Evolutionary conservation across 2,113 vertebrate species (phyloP).

Genomic region (Periophthalmodon schlosseri): DNA sequence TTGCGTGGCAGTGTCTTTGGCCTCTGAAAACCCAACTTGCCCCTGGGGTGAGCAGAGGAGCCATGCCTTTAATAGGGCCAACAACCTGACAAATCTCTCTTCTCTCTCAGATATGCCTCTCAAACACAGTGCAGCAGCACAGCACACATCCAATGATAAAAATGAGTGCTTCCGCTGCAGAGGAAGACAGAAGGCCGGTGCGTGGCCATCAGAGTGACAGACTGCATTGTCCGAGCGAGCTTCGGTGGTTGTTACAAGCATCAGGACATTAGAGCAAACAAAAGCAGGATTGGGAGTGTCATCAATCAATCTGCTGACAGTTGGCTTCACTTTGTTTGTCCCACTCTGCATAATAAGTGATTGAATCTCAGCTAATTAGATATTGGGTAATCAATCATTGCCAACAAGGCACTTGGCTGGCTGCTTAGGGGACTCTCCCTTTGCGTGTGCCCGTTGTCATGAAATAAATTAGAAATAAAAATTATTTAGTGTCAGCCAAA

Average conservation of each 20-base stretch:
- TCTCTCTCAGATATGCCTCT: conserved; percentile 63
- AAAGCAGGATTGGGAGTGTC: conserved; percentile 92
- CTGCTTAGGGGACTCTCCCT: conserved; percentile 64
- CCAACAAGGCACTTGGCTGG: conserved; percentile 93
- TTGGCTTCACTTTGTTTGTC: conserved; percentile 98
- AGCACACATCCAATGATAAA: conserved; percentile 39
- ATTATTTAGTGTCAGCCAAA: conserved; percentile 75
- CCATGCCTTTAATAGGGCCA: conserved; percentile 74
- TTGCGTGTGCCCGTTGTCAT: conserved; percentile 73
- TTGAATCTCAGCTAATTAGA: conserved; percentile 99
- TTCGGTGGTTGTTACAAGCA: conserved; percentile 97
- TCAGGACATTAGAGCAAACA: conserved; percentile 95
- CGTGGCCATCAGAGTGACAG: conserved; percentile 88
- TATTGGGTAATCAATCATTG: conserved; percentile 99
- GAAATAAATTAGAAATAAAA: conserved; percentile 76
- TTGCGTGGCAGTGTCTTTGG: conserved; percentile 30
- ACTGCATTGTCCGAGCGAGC: conserved; percentile 88
- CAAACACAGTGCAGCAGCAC: conserved; percentile 6
- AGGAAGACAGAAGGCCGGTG: conserved; percentile 55
- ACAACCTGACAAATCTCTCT: conserved; percentile 79
- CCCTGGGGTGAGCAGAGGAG: conserved; percentile 66
- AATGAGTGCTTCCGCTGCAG: conserved; percentile 67
- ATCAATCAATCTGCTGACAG: conserved; percentile 98
- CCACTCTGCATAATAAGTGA: conserved; percentile 99
- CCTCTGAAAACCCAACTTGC: conserved; percentile 60